These are phyloP conservation scores for Phymorhynchus buccinoides DNA, from an alignment of 1,140 invertebrate genomes.

Conservation along the genomic window DNA sequence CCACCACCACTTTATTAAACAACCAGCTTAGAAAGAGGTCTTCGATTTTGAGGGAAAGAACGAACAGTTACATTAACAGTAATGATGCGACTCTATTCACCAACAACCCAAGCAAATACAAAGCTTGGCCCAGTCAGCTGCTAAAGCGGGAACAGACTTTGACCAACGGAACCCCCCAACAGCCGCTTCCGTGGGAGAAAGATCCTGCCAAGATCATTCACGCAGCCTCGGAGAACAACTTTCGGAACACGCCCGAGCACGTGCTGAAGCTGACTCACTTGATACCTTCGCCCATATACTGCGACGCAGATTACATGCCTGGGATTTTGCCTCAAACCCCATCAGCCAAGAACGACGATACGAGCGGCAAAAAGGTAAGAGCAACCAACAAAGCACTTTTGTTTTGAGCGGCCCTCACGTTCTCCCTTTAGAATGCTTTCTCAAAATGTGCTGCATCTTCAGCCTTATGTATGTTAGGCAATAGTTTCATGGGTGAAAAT, in stretches of 20 bases:
- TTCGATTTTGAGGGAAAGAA: no score
- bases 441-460: no score
- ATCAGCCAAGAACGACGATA: constrained; percentile 21
- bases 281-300: not conserved
- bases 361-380: constrained; percentile 31
- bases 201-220: constrained; percentile 50
- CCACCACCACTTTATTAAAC: no score
- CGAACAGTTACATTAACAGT: not conserved
- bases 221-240: constrained; percentile 52
- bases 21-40: no score
- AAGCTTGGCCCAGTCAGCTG: not conserved
- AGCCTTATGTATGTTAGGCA: no score
- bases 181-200: constrained; percentile 15
- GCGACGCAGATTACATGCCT: constrained; percentile 28
- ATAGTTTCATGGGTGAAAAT: no score
- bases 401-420: no score
- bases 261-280: constrained; percentile 51
- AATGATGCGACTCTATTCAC: no score
- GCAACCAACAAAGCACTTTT: no score
- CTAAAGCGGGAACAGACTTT: not conserved
- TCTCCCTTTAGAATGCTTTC: no score
- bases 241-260: constrained; percentile 60
- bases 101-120: no score
- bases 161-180: not conserved
- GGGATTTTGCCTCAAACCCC: not conserved